Conservation (phyloP, 2,113 vertebrate species). For the Henicopernis longicauda region DNA sequence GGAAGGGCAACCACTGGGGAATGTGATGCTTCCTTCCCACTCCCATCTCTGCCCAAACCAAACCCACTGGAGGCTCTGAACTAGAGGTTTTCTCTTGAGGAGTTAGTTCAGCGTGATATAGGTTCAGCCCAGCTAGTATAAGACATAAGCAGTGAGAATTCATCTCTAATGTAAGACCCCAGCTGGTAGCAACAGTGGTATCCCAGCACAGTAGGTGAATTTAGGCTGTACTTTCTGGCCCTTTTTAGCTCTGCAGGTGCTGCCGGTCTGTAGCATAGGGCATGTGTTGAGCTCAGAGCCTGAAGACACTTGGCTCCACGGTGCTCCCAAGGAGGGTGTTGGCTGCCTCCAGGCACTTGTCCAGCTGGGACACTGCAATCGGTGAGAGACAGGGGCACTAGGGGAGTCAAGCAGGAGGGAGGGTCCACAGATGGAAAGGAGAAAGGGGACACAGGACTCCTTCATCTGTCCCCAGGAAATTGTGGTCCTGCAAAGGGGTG, state of each 20-base stretch:
- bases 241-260: neutral
- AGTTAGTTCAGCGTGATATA: neutral
- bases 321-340: neutral
- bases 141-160: neutral
- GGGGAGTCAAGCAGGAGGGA: neutral
- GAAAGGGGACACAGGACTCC: neutral
- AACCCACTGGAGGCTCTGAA: neutral
- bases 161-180: neutral
- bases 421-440: neutral
- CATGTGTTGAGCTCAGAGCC: neutral
- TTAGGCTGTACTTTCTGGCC: neutral
- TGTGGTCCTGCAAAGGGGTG: neutral
- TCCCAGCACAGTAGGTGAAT: neutral
- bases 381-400: neutral
- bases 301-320: neutral
- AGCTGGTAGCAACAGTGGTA: neutral
- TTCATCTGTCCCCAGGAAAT: neutral
- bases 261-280: neutral
- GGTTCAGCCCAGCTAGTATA: neutral
- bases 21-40: neutral
- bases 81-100: neutral
- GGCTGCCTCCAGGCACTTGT: neutral
- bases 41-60: neutral
- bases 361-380: neutral
- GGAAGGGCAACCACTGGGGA: neutral